These are phyloP conservation scores for Larimichthys polyactis DNA, from an alignment of 2,113 vertebrate genomes.

Conservation along the genomic window DNA sequence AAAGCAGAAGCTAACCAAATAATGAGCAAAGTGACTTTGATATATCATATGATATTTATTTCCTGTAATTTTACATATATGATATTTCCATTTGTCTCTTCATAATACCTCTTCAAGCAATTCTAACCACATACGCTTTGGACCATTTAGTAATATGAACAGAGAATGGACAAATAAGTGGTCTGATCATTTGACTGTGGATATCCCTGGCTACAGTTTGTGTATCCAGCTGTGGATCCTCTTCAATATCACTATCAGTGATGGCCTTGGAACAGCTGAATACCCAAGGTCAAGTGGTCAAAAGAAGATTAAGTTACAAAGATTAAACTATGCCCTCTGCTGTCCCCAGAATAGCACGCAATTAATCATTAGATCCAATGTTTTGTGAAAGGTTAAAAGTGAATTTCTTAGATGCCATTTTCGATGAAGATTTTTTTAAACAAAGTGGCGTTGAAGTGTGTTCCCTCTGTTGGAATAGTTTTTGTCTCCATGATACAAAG, in stretches of 20 bases:
- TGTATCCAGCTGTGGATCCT: constrained; percentile 35
- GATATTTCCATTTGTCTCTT: constrained; percentile 1
- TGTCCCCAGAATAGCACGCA: not conserved
- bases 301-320: constrained; percentile 50
- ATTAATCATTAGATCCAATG: constrained; percentile 30
- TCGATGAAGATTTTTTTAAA: not conserved
- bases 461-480: not conserved
- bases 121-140: not conserved
- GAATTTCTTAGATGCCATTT: constrained; percentile 2
- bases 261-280: constrained; percentile 46
- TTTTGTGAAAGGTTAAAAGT: constrained; percentile 17
- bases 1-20: constrained; percentile 31
- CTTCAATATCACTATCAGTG: not conserved
- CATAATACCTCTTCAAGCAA: not conserved
- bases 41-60: not conserved
- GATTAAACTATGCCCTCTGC: constrained; percentile 39
- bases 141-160: not conserved
- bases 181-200: not conserved
- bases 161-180: not conserved
- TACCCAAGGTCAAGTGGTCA: constrained; percentile 49
- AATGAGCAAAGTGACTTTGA: constrained; percentile 18
- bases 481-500: constrained; percentile 25
- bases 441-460: constrained; percentile 1
- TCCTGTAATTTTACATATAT: not conserved
- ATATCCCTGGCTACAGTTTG: constrained; percentile 13